A percentile compares a stretch with the other conserved stretches of the same genome.
These are phyloP conservation scores for Karalla daura DNA, from an alignment of 2,797 vertebrate genomes.

Conservation along the genomic window DNA sequence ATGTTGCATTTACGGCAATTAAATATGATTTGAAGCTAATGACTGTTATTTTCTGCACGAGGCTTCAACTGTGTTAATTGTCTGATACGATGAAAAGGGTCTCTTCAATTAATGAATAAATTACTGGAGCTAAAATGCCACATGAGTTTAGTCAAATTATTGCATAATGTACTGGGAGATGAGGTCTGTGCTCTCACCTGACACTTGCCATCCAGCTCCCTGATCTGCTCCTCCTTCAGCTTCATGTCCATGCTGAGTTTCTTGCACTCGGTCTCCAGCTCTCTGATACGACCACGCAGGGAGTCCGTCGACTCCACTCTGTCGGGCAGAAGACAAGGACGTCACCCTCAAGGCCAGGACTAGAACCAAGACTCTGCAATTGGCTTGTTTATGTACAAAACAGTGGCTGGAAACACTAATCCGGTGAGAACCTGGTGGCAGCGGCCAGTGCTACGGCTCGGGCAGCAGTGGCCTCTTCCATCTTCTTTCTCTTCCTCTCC, in stretches of 20 bases:
- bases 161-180: neutral
- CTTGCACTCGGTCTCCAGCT: constrained; percentile 96
- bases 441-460: constrained; percentile 94
- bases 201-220: constrained; percentile 94
- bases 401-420: neutral
- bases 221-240: constrained; percentile 95
- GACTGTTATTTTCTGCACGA: neutral
- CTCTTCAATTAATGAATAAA: constrained; percentile 6
- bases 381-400: too few species aligned
- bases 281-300: constrained; percentile 90
- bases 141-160: neutral
- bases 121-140: neutral
- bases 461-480: constrained; percentile 95
- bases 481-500: constrained; percentile 97
- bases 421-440: constrained; percentile 87
- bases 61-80: neutral
- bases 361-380: neutral
- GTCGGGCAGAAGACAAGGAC: constrained; percentile 1
- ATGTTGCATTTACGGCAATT: neutral
- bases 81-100: neutral
- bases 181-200: constrained; percentile 84
- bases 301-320: constrained; percentile 97
- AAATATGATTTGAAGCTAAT: neutral
- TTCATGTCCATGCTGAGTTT: constrained; percentile 94
- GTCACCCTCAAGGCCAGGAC: neutral